These are phyloP conservation scores for Pangasius mekongensis DNA, from an alignment of 2,797 vertebrate species.

Conservation along the genomic window DNA sequence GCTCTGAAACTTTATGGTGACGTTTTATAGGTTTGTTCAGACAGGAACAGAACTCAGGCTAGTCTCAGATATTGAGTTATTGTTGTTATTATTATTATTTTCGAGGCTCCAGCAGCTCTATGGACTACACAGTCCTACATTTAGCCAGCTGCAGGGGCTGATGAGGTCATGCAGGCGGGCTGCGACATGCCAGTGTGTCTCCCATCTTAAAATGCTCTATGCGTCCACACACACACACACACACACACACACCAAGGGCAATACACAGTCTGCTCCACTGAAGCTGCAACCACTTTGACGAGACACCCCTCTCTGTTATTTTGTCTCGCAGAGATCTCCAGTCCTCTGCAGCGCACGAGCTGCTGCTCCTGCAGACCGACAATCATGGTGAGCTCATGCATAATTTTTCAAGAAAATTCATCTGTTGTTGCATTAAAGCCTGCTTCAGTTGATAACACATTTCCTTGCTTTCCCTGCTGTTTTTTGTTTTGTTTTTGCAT, in stretches of 20 bases:
- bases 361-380: conserved; percentile 34
- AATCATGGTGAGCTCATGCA: conserved; percentile 31
- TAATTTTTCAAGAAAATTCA: background rate
- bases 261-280: conserved; percentile 16
- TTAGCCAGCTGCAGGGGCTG: conserved; percentile 48
- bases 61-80: background rate
- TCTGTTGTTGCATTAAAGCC: background rate
- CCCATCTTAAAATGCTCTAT: conserved; percentile 35
- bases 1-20: background rate
- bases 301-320: conserved; percentile 10
- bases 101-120: conserved; percentile 34
- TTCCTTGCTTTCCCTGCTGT: background rate
- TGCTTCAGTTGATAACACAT: background rate
- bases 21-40: background rate
- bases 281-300: conserved; percentile 32
- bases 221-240: conserved; percentile 11
- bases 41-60: background rate
- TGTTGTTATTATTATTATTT: background rate
- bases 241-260: conserved; percentile 35
- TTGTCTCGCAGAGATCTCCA: conserved; percentile 33
- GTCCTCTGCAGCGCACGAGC: conserved; percentile 35
- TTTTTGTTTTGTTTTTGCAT: background rate
- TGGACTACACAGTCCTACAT: conserved; percentile 48
- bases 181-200: conserved; percentile 41
- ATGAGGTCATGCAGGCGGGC: conserved; percentile 62